Percentiles rank a stretch among this genome's conserved stretches.
phyloP scores from a whole-genome alignment of 2,797 vertebrate species.

The Simalia tracyae region DNA sequence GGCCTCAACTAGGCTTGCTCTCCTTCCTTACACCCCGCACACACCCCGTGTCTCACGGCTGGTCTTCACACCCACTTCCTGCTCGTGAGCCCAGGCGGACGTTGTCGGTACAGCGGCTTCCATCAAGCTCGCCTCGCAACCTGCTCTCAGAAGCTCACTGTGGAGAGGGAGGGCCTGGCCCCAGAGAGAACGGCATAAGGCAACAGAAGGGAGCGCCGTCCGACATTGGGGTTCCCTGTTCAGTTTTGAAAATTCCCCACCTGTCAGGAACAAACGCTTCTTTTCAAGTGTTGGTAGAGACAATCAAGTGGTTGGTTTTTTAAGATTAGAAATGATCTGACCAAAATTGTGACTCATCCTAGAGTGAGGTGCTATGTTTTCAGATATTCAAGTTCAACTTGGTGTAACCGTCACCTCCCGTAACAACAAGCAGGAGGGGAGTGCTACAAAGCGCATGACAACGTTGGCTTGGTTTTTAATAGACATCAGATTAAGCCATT shows the following conservation, averaged over 20 bases:
- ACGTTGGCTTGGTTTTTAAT: constrained; percentile 46
- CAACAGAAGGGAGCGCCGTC: not conserved
- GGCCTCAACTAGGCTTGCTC: not conserved
- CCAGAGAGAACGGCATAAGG: not conserved
- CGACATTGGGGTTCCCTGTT: not conserved
- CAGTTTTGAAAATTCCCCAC: not conserved
- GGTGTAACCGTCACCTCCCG: constrained; percentile 19
- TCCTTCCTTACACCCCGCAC: no score
- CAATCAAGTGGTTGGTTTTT: not conserved
- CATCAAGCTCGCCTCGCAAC: not conserved
- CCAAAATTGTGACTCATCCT: constrained; percentile 3
- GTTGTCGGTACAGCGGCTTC: not conserved
- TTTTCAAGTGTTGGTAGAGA: not conserved
- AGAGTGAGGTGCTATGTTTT: accelerated
- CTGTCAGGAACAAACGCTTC: not conserved
- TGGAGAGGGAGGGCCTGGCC: not conserved
- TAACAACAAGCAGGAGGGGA: not conserved
- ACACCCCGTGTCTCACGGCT: not conserved
- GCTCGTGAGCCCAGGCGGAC: not conserved
- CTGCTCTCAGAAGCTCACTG: no score
- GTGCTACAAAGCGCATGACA: constrained; percentile 17
- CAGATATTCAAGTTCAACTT: not conserved
- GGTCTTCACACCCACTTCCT: no score
- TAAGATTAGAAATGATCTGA: constrained; percentile 25
- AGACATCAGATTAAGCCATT: constrained; percentile 7